phyloP scores from a whole-genome alignment of 2,797 vertebrate genomes.

The Gorsachius magnificus region DNA sequence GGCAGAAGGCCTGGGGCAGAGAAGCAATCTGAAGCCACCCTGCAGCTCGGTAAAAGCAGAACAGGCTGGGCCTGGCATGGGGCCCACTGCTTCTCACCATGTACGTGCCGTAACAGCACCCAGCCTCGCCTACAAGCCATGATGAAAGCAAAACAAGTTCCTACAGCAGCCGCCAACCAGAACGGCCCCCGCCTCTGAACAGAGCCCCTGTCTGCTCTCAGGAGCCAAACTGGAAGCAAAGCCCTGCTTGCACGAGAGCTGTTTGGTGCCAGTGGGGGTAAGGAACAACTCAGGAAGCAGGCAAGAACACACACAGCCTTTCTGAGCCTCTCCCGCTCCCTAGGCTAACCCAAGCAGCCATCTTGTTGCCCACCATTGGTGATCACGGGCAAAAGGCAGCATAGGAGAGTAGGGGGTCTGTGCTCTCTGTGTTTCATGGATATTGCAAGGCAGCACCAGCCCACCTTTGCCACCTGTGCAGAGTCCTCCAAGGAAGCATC shows the following conservation, averaged over 20 bases:
- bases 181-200: neutral
- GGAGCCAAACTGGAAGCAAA: neutral
- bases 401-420: neutral
- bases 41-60: neutral
- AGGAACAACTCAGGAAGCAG: neutral
- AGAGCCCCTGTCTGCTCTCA: neutral
- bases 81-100: neutral
- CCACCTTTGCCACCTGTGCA: neutral
- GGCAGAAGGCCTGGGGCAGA: neutral
- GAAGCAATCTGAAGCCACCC: neutral
- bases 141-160: neutral
- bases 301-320: fast-evolving
- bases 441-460: neutral
- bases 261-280: neutral
- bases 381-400: neutral
- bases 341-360: neutral
- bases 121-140: neutral
- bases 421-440: neutral
- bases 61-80: neutral
- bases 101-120: neutral
- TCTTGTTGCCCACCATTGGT: fast-evolving
- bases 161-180: neutral
- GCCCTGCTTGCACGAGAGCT: neutral
- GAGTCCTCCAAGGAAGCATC: neutral
- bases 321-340: neutral